Evolutionary conservation across 2,888 invertebrate species (phyloP), one percentile per base, ranked within the genome.

Genomic region (Drosophila histrio): DNA sequence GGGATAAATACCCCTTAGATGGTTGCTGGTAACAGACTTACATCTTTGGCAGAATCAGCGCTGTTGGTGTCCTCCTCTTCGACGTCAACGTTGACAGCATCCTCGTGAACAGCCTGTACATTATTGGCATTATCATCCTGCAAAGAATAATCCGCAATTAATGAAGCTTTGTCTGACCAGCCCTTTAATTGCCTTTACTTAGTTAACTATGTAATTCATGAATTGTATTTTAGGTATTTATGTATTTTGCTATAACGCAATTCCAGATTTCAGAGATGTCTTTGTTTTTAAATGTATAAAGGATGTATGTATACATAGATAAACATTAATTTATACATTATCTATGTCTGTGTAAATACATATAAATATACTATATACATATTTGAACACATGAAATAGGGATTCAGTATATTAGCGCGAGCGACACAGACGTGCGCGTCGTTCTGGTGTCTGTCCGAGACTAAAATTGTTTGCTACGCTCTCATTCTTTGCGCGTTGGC

Each of bases 91-190:
- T 64, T 26, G 11, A 19, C 53, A 34, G 50, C 26, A 46, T 62
- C 49, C 7, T 63, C 58, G 22, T 49, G 17, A 8, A 56, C 57
- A 5, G 68, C 54, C 47, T 53, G 67, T 56, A 73, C 74, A 56
- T 50, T 73, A 62, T 72, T 66, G 44, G 77, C 71, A 70, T 79
- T 85, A 65, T 88, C 74, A 52, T 89, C 90, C 90, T 89, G 85
- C 39, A 90, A 90, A 69, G 74, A 81, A 75, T 19, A 78, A 71
- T 67, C 79, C 82, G 61, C 82, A 65, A 84, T 49, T 74, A 72
- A 84, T 80, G 59, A 79, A 56, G 9, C 43, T 62, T 77, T 63
- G 56, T 32, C 64, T 61, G 21, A 80, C 60, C 52, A 67, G 61
- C 60, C 5, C 17, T 50, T 54, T 52, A 77, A 30, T 66, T 64